Evolutionary conservation across 2,888 invertebrate species (phyloP).

Genomic region (Trachelus tabidus): DNA sequence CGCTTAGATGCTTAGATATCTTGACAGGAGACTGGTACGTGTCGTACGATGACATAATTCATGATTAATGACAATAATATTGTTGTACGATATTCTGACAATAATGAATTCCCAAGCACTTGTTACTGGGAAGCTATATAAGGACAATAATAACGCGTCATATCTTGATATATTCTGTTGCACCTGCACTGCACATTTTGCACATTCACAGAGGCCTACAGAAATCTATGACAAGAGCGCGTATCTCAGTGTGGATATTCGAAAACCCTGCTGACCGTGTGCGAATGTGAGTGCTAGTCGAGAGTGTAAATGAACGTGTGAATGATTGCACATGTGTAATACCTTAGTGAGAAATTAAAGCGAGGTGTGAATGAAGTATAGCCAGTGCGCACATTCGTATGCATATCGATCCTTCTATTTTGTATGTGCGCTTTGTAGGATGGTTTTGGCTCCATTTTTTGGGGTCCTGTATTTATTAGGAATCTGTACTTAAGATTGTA

Average conservation of each 20-base stretch:
- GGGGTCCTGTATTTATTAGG: not conserved
- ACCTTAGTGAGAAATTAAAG: not conserved
- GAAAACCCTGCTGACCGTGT: not conserved
- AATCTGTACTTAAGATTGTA: not conserved
- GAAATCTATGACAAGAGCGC: not conserved
- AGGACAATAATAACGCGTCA: not conserved
- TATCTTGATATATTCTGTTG: not conserved
- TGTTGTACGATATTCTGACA: not conserved
- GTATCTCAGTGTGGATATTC: not conserved
- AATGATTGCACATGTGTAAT: not conserved
- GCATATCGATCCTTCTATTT: slow-evolving; percentile 25
- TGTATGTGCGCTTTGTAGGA: slow-evolving; percentile 30
- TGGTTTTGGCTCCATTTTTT: slow-evolving; percentile 25
- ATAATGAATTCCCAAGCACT: not conserved
- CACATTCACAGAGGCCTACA: slow-evolving; percentile 36
- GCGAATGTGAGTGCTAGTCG: not conserved
- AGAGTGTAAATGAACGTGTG: not conserved
- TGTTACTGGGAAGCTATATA: not conserved
- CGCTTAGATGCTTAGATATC: not conserved
- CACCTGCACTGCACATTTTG: slow-evolving; percentile 42
- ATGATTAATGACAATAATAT: not conserved
- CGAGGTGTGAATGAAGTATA: not conserved
- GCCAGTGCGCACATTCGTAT: not conserved
- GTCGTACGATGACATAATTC: not conserved
- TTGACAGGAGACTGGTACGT: not conserved